phyloP scores from a whole-genome alignment of 2,797 vertebrate species.

The Xenentodon cancila region DNA sequence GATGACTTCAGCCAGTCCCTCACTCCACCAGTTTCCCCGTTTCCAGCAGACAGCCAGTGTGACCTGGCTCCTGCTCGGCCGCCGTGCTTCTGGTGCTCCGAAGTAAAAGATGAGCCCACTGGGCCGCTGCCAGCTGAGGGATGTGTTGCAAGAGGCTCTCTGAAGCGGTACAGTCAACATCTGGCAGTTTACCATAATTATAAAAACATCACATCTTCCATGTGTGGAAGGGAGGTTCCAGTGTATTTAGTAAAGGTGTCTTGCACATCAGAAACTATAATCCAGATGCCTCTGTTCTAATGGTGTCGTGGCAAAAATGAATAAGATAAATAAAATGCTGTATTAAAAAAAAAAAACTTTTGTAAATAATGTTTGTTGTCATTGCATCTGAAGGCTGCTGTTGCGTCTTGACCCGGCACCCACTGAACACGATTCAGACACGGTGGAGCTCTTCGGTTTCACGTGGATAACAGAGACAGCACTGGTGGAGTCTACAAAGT shows the following conservation, averaged over 20 bases:
- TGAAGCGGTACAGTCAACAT: conserved; percentile 86
- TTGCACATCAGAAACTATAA: background rate
- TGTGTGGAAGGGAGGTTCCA: background rate
- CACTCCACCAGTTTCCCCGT: conserved; percentile 84
- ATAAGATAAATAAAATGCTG: too few relatives aligned
- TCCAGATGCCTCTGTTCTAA: too few relatives aligned
- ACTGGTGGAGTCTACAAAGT: conserved; percentile 88
- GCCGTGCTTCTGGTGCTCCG: conserved; percentile 88
- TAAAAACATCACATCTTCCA: background rate
- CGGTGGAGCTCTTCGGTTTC: conserved; percentile 93
- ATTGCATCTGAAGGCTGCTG: conserved; percentile 77
- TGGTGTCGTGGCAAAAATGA: too few relatives aligned
- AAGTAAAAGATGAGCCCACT: conserved; percentile 75
- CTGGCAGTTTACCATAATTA: conserved; percentile 1
- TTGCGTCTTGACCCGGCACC: conserved; percentile 92
- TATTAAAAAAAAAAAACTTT: background rate
- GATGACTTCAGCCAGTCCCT: conserved; percentile 81
- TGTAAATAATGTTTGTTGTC: conserved; percentile 6
- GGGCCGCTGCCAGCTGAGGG: conserved; percentile 83
- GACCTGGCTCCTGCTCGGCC: conserved; percentile 73
- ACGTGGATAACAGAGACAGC: conserved; percentile 94
- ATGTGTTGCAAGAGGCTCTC: conserved; percentile 86
- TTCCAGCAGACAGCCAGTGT: conserved; percentile 81
- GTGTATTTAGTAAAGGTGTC: conserved; percentile 2
- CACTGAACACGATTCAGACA: conserved; percentile 88